Conservation (phyloP, 2,797 vertebrate species). For the Botia almorhae region DNA sequence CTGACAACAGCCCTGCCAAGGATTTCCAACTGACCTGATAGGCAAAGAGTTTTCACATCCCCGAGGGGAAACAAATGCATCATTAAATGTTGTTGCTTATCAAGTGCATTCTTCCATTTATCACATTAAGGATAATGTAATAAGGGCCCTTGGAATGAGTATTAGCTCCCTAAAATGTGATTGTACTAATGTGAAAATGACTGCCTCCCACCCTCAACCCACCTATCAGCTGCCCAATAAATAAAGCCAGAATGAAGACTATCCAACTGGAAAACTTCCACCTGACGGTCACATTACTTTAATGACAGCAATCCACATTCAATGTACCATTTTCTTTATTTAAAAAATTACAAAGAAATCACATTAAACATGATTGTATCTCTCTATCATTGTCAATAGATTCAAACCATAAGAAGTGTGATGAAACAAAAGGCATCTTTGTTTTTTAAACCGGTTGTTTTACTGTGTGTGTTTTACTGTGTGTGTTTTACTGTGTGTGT, state of each 20-base stretch:
- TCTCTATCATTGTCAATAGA: not conserved
- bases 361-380: conserved; percentile 13
- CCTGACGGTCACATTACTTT: conserved; percentile 1
- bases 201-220: conserved; percentile 21
- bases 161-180: conserved; percentile 51
- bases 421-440: not conserved
- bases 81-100: conserved; percentile 55
- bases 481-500: not conserved
- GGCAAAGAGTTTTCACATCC: not conserved
- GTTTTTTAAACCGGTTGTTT: not conserved
- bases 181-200: conserved; percentile 53
- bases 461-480: not conserved
- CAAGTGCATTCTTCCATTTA: conserved; percentile 60
- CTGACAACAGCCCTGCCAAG: not conserved
- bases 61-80: conserved; percentile 59
- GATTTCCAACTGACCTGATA: not conserved
- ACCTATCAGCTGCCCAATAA: conserved; percentile 27
- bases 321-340: not conserved
- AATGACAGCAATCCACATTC: not conserved
- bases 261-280: conserved; percentile 6
- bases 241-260: conserved; percentile 29
- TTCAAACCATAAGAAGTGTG: not conserved
- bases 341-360: not conserved
- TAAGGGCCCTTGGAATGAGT: conserved; percentile 55
- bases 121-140: conserved; percentile 62